phyloP scores from a whole-genome alignment of 2,797 vertebrate species.

The Girardinus metallicus region DNA sequence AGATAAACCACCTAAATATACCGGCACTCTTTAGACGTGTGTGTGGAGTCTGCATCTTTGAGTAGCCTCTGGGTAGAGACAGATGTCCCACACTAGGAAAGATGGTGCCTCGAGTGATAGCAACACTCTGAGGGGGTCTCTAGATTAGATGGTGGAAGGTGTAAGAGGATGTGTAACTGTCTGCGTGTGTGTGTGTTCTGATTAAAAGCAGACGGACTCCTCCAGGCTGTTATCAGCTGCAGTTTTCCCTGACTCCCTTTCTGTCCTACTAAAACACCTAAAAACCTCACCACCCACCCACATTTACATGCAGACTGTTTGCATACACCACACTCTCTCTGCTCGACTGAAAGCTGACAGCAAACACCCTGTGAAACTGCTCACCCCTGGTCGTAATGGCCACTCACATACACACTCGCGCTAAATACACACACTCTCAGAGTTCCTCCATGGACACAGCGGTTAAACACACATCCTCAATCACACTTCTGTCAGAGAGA shows the following conservation, averaged over 20 bases:
- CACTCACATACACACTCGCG: conserved; percentile 38
- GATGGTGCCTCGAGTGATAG: conserved; percentile 76
- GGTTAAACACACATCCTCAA: conserved; percentile 82
- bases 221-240: conserved; percentile 71
- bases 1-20: conserved; percentile 43
- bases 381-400: conserved; percentile 59
- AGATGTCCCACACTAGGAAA: conserved; percentile 76
- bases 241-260: conserved; percentile 66
- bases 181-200: conserved; percentile 52
- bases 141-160: conserved; percentile 47
- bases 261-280: conserved; percentile 58
- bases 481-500: conserved; percentile 76
- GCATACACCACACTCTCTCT: conserved; percentile 34
- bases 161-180: conserved; percentile 49
- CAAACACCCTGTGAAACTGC: conserved; percentile 62
- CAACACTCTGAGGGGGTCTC: conserved; percentile 62
- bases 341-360: conserved; percentile 63
- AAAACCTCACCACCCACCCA: conserved; percentile 12
- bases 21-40: conserved; percentile 29
- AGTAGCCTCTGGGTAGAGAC: conserved; percentile 66
- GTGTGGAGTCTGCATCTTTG: conserved; percentile 43
- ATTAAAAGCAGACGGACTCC: conserved; percentile 72
- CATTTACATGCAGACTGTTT: conserved; percentile 32
- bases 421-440: conserved; percentile 72
- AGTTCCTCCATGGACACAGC: conserved; percentile 73